phyloP scores from a whole-genome alignment of 2,797 vertebrate species.

The Phataginus tricuspis region DNA sequence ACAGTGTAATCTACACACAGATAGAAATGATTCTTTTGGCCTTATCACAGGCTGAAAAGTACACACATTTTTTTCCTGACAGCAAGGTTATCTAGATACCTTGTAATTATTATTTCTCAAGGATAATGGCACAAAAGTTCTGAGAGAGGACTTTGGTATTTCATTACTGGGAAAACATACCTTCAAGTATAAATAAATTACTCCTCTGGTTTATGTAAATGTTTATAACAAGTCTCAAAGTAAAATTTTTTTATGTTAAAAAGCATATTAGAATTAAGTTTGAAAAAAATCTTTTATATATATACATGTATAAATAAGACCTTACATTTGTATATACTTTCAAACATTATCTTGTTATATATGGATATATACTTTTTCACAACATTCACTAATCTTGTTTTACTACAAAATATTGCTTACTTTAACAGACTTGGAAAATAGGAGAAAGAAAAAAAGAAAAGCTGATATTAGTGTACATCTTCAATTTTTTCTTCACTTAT shows the following conservation, averaged over 20 bases:
- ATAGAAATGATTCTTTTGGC: not conserved
- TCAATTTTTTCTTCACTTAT: not conserved
- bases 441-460: not conserved
- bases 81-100: not conserved
- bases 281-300: not conserved
- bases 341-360: constrained; percentile 12
- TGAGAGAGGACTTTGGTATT: not conserved
- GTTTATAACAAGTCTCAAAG: not conserved
- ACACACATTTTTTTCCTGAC: not conserved
- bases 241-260: not conserved
- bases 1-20: not conserved
- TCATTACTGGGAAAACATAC: constrained; percentile 14
- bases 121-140: not conserved
- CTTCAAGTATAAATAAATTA: constrained; percentile 16
- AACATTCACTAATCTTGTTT: not conserved
- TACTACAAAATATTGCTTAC: constrained; percentile 32
- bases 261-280: constrained; percentile 18
- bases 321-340: not conserved
- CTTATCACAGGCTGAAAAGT: not conserved
- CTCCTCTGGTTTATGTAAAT: not conserved
- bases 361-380: not conserved
- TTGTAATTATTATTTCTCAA: constrained; percentile 30
- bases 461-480: not conserved
- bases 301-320: not conserved
- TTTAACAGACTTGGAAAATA: not conserved